These are phyloP conservation scores for Polietes domitor DNA, from an alignment of 2,888 invertebrate genomes.

Conservation along the genomic window DNA sequence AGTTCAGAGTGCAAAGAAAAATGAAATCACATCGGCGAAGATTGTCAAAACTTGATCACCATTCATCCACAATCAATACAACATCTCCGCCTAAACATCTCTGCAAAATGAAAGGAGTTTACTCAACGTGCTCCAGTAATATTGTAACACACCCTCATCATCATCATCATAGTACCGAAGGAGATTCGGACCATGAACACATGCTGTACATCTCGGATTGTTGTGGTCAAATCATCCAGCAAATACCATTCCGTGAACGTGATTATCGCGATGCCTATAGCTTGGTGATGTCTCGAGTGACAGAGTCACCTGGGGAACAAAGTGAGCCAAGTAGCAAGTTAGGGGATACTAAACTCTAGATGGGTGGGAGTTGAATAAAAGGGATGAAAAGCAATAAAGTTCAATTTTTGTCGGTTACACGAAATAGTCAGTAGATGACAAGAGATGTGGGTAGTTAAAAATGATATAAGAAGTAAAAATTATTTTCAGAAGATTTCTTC, in stretches of 20 bases:
- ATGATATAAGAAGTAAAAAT: too few species aligned
- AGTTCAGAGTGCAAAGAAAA: background rate
- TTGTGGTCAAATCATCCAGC: slow-evolving; percentile 55
- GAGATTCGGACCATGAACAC: slow-evolving; percentile 47
- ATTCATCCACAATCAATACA: background rate
- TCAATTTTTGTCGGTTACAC: too few species aligned
- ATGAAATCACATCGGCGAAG: background rate
- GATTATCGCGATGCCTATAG: slow-evolving; percentile 59
- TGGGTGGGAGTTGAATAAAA: too few species aligned
- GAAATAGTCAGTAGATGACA: too few species aligned
- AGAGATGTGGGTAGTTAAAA: too few species aligned
- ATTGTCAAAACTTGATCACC: background rate
- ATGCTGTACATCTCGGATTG: slow-evolving; percentile 64
- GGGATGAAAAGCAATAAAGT: too few species aligned
- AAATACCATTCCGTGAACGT: slow-evolving; percentile 63
- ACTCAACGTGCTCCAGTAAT: slow-evolving; percentile 32
- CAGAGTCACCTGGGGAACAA: too few species aligned
- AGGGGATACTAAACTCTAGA: too few species aligned
- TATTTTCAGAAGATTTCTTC: too few species aligned
- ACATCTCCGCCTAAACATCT: background rate
- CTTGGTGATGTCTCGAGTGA: background rate
- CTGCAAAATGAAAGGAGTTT: slow-evolving; percentile 9
- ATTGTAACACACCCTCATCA: slow-evolving; percentile 5
- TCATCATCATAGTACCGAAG: background rate
- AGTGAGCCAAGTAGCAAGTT: too few species aligned